Base-by-base conservation (phyloP, 2,888 invertebrate species). In the Oeneis ivallda region DNA sequence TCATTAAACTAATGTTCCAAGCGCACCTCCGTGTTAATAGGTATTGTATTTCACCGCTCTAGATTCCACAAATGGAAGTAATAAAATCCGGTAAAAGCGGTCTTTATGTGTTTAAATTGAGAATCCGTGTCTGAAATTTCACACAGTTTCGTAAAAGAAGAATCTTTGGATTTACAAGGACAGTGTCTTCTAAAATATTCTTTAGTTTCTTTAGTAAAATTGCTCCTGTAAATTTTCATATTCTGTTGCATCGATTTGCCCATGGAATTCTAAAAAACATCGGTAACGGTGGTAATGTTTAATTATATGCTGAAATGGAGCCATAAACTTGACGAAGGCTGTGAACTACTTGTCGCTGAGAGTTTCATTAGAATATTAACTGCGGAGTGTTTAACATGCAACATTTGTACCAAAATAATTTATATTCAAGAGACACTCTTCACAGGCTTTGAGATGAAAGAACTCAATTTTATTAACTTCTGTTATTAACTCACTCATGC, bases 11-110 rank as follows among this genome's bases (percentile, higher is more conserved):
- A 43, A 61, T 52, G 61, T 52, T 41, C 61, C 41, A 32, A 61
- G 61, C 52, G 52, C 41, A 41, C 61, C 41, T 61, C 52, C 50
- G 41, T 41, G 61, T 52, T 61, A 61, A 61, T 61, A 61, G 61
- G 52, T 52, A 61, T 61, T 61, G 61, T 61, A 52, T 61, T 61
- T 61, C 52, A 43, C 47, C 15, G 50, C 50, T 61, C 61, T 41
- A 61, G 61, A 61, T 41, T 61, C 61, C 50, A 41, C n/a, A 61
- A 61, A 61, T 61, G 61, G 52, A 41, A 15, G 61, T 41, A 32
- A 61, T 61, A 61, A 61, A 61, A 61, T 61, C 61, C 52, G 26
- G 50, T 61, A 41, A 52, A 61, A 43, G 61, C 52, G 61, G 39
- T 50, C 61, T 41, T 43, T 52, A 61, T n/a, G 26, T 52, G 17